Evolutionary conservation across 2,797 vertebrate species (phyloP), one percentile per base, ranked within the genome.

Genomic region (Acropternis orthonyx): DNA sequence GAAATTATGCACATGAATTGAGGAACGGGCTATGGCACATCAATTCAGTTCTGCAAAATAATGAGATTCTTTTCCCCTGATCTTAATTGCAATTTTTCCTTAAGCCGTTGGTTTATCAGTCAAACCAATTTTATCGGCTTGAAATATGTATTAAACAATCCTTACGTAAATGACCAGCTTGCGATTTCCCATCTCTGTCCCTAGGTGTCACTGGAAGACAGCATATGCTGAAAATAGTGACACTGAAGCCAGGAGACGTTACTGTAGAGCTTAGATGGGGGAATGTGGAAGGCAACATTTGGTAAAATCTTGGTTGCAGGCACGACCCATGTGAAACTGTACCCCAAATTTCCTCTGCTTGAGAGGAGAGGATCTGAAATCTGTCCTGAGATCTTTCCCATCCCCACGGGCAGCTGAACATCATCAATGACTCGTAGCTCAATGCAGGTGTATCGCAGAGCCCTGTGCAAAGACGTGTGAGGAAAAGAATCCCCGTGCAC

Each of bases 381-480:
- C 39, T 65, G 23, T 34, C 28, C 39, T n/a, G 27, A 5, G 22
- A 19, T 32, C 24, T n/a, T 4, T 22, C 24, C 7, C 30, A 85
- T 79, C 56, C 0, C 1, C 32, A 7, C 0, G 0, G 0, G n/a
- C 0, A 0, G 22, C 65, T 43, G 68, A 37, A 4, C 21, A 10
- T 32, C 28, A 3, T 14, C 15, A 6, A 3, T 6, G 3, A 16
- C 27, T 23, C 1, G 1, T 24, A 28, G 41, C 52, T 72, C 27
- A 7, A 36, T 14, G 27, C 11, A 3, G 5, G 34, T 43, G 22
- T 15, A 7, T 37, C 3, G 2, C 51, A 71, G 48, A 55, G 39
- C 59, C 49, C 37, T 23, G 37, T 19, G 27, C 46, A 19, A 19
- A 32, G 55, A 61, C 15, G 6, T 28, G 24, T 20, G 23, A 79